Percentiles rank a stretch among this genome's conserved stretches.
Evolutionary conservation across 1,140 invertebrate species (phyloP).

Genomic region (Orius insidiosus): DNA sequence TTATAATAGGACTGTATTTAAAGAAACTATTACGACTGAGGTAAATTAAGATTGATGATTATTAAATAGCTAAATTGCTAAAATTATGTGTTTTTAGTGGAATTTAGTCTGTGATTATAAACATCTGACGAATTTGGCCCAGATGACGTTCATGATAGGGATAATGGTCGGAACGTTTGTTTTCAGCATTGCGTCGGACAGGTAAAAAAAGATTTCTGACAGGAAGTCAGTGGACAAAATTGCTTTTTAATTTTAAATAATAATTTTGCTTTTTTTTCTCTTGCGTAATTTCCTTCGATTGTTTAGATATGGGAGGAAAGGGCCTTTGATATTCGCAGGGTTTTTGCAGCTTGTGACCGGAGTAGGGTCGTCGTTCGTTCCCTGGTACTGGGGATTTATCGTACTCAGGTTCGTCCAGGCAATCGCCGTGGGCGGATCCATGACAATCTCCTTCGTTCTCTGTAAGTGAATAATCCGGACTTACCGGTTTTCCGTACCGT

Average conservation of each 20-base stretch:
- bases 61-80: not conserved
- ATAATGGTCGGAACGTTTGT: slow-evolving; percentile 52
- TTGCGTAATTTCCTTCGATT: slow-evolving; percentile 1
- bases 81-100: slow-evolving; percentile 32
- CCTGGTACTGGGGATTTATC: slow-evolving; percentile 32
- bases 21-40: slow-evolving; percentile 50
- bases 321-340: slow-evolving; percentile 47
- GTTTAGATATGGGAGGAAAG: slow-evolving; percentile 53
- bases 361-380: slow-evolving; percentile 29
- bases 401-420: slow-evolving; percentile 32
- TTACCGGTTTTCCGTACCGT: not conserved
- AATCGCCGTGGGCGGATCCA: slow-evolving; percentile 42
- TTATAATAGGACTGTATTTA: slow-evolving; percentile 44
- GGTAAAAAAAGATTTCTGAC: slow-evolving; percentile 29
- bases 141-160: slow-evolving; percentile 58
- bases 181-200: slow-evolving; percentile 56
- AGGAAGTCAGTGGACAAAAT: no score
- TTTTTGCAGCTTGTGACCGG: slow-evolving; percentile 45
- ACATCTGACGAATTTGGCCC: slow-evolving; percentile 47
- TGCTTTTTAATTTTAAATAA: no score
- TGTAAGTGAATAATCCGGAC: slow-evolving; percentile 24
- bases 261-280: not conserved
- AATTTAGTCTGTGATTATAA: slow-evolving; percentile 44
- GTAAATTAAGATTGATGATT: slow-evolving; percentile 22
- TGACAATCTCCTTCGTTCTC: slow-evolving; percentile 47